These are phyloP conservation scores for Tenualosa ilisha DNA, from an alignment of 2,797 vertebrate genomes.

Conservation along the genomic window DNA sequence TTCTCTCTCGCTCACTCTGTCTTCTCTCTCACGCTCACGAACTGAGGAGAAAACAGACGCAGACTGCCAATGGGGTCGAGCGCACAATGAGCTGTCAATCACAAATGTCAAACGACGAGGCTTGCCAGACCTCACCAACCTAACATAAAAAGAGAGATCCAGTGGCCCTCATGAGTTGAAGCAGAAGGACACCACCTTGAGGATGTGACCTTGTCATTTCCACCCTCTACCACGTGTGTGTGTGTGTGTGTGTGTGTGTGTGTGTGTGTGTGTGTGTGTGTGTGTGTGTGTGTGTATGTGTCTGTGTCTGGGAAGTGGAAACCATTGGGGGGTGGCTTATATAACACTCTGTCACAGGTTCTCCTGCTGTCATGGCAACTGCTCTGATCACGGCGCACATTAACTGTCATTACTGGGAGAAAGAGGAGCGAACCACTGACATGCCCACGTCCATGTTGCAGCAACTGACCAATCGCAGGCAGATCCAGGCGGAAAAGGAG, in stretches of 20 bases:
- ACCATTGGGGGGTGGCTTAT: constrained; percentile 18
- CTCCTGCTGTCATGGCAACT: constrained; percentile 27
- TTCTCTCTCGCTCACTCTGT: not conserved
- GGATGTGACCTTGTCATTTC: constrained; percentile 44
- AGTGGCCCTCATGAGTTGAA: not conserved
- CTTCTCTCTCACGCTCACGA: constrained; percentile 8
- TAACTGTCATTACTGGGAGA: constrained; percentile 1
- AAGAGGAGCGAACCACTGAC: not conserved
- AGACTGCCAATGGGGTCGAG: not conserved
- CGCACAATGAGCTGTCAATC: constrained; percentile 14
- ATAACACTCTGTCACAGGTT: constrained; percentile 28
- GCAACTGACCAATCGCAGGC: not conserved
- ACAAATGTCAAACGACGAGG: not conserved
- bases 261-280: not conserved
- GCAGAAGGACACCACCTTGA: constrained; percentile 46
- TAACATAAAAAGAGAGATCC: not conserved
- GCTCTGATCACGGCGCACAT: not conserved
- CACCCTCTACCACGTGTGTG: constrained; percentile 1
- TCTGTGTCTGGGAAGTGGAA: not conserved
- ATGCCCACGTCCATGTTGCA: not conserved
- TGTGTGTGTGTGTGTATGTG: too few relatives aligned
- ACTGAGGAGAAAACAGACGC: not conserved
- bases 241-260: not conserved
- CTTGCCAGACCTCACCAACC: not conserved
- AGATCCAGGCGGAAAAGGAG: not conserved